Evolutionary conservation across 1,140 invertebrate species (phyloP).

Genomic region (Anadara kagoshimensis): DNA sequence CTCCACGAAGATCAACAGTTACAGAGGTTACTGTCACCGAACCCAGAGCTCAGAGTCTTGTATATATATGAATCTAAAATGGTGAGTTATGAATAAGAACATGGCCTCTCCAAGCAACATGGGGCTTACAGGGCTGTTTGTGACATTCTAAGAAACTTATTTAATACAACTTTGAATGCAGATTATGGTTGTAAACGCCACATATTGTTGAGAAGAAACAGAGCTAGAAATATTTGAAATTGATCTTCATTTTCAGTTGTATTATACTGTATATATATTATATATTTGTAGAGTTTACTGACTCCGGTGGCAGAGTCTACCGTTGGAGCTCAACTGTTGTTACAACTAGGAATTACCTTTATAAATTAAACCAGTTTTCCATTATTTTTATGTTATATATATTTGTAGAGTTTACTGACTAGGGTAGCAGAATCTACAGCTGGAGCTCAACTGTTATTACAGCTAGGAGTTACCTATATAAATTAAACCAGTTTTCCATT

Average conservation of each 20-base stretch:
- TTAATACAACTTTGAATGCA: too few relatives aligned
- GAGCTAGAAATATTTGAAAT: too few relatives aligned
- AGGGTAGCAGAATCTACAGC: background rate
- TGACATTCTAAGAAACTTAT: too few relatives aligned
- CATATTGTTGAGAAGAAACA: too few relatives aligned
- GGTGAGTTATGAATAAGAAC: constrained; percentile 66
- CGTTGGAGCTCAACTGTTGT: background rate
- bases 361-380: too few relatives aligned
- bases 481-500: too few relatives aligned
- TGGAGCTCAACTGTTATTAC: background rate
- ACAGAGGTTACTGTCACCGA: constrained; percentile 80
- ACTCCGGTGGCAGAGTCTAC: background rate
- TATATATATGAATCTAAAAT: constrained; percentile 93
- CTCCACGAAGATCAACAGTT: constrained; percentile 83
- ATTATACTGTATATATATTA: background rate
- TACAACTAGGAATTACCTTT: background rate
- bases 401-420: too few relatives aligned
- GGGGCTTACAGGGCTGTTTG: too few relatives aligned
- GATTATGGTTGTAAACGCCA: too few relatives aligned
- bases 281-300: background rate
- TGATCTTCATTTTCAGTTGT: background rate
- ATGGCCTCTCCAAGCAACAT: too few relatives aligned
- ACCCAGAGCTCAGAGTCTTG: constrained; percentile 82
- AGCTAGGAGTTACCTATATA: too few relatives aligned
- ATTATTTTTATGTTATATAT: too few relatives aligned